phyloP scores from a whole-genome alignment of 2,113 vertebrate species.

The Tretioscincus oriximinensis region DNA sequence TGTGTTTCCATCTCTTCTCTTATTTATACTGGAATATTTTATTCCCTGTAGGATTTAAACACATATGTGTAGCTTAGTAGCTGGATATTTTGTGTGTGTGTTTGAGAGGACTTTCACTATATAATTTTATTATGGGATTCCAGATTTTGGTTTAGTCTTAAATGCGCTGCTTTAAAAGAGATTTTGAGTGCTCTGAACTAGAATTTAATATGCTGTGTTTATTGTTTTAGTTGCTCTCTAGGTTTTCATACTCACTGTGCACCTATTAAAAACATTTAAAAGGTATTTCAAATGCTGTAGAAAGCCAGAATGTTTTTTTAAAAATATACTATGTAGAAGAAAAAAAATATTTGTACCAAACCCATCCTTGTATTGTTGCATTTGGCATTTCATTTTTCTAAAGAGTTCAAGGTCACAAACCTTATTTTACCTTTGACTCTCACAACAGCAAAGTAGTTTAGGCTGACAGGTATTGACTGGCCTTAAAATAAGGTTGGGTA shows the following conservation, averaged over 20 bases:
- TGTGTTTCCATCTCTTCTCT: slow-evolving; percentile 77
- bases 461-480: too few relatives aligned
- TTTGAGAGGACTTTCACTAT: slow-evolving; percentile 62
- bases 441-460: too few relatives aligned
- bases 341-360: slow-evolving; percentile 3
- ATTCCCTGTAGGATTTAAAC: slow-evolving; percentile 68
- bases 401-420: too few relatives aligned
- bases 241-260: slow-evolving; percentile 24
- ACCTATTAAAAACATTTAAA: slow-evolving; percentile 18
- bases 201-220: slow-evolving; percentile 47
- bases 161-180: slow-evolving; percentile 32
- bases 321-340: background rate
- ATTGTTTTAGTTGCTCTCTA: slow-evolving; percentile 43
- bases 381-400: too few relatives aligned
- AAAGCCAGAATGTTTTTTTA: background rate
- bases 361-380: too few relatives aligned
- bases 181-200: slow-evolving; percentile 45
- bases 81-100: slow-evolving; percentile 68
- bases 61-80: slow-evolving; percentile 77
- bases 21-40: slow-evolving; percentile 82
- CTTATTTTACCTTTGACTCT: too few relatives aligned
- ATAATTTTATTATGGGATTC: slow-evolving; percentile 58
- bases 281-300: slow-evolving; percentile 13
- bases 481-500: too few relatives aligned
- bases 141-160: slow-evolving; percentile 53